Conservation (phyloP, 2,797 vertebrate genomes). For the Bovichtus variegatus region DNA sequence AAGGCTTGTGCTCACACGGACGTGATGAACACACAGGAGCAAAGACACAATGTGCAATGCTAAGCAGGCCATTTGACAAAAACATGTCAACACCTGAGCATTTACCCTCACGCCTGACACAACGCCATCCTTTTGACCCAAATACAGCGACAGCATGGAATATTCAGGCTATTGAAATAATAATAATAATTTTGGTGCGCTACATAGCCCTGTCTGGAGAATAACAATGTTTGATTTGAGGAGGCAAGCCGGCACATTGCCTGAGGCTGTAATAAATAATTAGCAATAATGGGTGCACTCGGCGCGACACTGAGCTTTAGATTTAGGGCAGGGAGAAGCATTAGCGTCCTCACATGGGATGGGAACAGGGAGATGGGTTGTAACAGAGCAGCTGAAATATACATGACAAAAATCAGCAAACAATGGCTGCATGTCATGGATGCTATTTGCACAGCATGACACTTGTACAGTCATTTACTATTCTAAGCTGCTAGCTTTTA, state of each 20-base stretch:
- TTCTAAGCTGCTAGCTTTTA: constrained; percentile 1
- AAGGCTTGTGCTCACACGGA: constrained; percentile 19
- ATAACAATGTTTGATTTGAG: constrained; percentile 78
- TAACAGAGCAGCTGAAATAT: constrained; percentile 67
- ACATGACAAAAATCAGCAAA: constrained; percentile 57
- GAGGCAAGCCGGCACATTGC: constrained; percentile 63
- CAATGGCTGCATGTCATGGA: constrained; percentile 28
- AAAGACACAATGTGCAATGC: background rate
- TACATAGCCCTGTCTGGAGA: constrained; percentile 64
- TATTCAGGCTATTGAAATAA: constrained; percentile 58
- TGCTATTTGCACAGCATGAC: constrained; percentile 10
- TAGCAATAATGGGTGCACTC: constrained; percentile 78
- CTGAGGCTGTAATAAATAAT: constrained; percentile 81
- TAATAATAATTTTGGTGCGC: constrained; percentile 46
- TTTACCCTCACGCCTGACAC: constrained; percentile 6
- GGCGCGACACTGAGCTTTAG: constrained; percentile 63
- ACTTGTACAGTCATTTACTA: constrained; percentile 10
- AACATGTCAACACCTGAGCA: constrained; percentile 40
- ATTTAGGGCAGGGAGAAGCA: constrained; percentile 72
- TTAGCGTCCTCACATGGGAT: constrained; percentile 65
- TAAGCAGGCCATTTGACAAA: constrained; percentile 14
- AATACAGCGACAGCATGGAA: constrained; percentile 59
- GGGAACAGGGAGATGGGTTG: constrained; percentile 43
- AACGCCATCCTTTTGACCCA: constrained; percentile 57
- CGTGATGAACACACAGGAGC: constrained; percentile 16